Conservation (phyloP, 2,888 invertebrate species). For the Callinectes sapidus region DNA sequence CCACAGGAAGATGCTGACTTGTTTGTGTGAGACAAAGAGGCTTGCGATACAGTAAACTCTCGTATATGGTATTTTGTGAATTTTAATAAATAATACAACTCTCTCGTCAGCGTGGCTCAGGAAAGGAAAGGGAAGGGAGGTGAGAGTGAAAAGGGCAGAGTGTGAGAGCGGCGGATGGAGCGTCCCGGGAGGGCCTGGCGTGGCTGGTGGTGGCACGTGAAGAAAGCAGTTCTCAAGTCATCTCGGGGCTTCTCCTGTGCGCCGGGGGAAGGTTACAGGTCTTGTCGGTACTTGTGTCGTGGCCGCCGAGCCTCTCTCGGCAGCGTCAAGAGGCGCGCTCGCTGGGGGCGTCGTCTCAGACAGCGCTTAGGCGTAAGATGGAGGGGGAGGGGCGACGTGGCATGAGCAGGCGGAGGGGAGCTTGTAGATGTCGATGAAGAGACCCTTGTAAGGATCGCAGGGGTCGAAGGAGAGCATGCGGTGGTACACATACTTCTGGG, state of each 20-base stretch:
- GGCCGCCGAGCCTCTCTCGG: conserved; percentile 47
- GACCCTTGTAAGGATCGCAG: conserved; percentile 74
- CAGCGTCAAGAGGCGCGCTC: not conserved
- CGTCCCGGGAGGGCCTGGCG: conserved; percentile 62
- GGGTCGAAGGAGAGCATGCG: conserved; percentile 74
- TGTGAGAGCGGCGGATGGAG: conserved; percentile 45
- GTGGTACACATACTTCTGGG: conserved; percentile 74
- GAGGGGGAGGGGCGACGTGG: conserved; percentile 67
- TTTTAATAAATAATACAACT: conserved; percentile 45
- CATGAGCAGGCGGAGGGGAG: conserved; percentile 75
- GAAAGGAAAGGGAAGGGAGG: not conserved
- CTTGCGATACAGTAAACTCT: not conserved
- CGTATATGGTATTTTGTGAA: not conserved
- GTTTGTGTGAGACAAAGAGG: not conserved
- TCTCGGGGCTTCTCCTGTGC: conserved; percentile 67
- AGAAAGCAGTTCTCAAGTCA: conserved; percentile 71
- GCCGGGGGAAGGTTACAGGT: conserved; percentile 37
- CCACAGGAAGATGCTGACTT: too few relatives aligned
- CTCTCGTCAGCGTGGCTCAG: conserved; percentile 51
- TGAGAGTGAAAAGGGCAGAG: not conserved
- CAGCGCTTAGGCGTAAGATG: conserved; percentile 40
- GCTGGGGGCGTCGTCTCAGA: not conserved
- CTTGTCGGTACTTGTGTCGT: conserved; percentile 42
- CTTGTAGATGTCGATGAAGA: conserved; percentile 75
- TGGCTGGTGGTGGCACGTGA: conserved; percentile 58